phyloP scores from a whole-genome alignment of 1,140 invertebrate species.

The Venustaconcha ellipsiformis region DNA sequence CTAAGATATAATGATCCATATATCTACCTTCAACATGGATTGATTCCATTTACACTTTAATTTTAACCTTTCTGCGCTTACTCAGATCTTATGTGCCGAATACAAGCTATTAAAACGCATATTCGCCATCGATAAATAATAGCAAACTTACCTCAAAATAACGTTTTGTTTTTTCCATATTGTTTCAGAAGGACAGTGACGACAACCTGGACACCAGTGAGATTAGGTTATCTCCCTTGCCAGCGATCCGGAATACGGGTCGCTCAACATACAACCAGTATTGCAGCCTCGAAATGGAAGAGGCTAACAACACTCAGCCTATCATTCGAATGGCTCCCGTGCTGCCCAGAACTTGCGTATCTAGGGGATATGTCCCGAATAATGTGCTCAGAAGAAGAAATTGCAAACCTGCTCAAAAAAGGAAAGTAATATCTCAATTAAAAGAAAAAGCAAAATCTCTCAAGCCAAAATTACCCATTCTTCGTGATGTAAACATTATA shows the following conservation, averaged over 20 bases:
- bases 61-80: too few species aligned
- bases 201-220: too few species aligned
- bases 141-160: too few species aligned
- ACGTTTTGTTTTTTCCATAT: too few species aligned
- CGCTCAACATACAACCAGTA: conserved; percentile 12
- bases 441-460: conserved; percentile 60
- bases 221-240: conserved; percentile 24
- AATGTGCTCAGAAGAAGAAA: conserved; percentile 49
- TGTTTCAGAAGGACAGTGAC: too few species aligned
- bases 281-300: conserved; percentile 28
- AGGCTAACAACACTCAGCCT: conserved; percentile 31
- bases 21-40: too few species aligned
- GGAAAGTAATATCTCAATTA: conserved; percentile 59
- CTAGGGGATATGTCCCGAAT: conserved; percentile 42
- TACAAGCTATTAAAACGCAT: too few species aligned
- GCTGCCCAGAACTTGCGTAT: conserved; percentile 43
- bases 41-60: too few species aligned
- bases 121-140: too few species aligned
- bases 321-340: conserved; percentile 55
- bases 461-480: conserved; percentile 81
- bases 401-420: conserved; percentile 40
- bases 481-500: conserved; percentile 97
- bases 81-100: too few species aligned
- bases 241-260: conserved; percentile 20
- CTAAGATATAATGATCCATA: too few species aligned